Evolutionary conservation across 2,797 vertebrate species (phyloP), one percentile per base, ranked within the genome.

Genomic region (Potorous gilbertii): DNA sequence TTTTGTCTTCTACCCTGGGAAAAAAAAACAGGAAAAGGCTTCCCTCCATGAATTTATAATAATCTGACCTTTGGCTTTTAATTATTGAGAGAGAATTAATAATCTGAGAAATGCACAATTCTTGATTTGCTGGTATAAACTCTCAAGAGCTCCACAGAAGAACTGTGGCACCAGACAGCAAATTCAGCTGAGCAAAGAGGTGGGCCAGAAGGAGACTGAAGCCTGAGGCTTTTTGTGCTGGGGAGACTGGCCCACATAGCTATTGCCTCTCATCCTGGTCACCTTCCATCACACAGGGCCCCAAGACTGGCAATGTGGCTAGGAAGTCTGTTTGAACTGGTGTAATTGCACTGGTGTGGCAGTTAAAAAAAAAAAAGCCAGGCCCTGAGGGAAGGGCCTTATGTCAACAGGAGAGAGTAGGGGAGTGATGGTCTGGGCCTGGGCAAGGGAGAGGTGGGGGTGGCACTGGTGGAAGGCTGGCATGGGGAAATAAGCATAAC

Each of bases 51-150:
- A 52, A 56, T 94, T 93, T 93, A 62, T 4, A 55, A 91, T 40
- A 91, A 55, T 24, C 91, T 93, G 90, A 13, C 40, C 55, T 87
- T 66, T 92, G 81, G 57, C 81, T 55, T 97, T 96, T 57, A 97
- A 81, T 55, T 94, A 94, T 8, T 55, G 24, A 54, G 90, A 27
- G 50, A 90, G 24, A 94, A 93, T 81, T 91, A 81, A 89, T 91
- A 74, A 81, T 81, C 66, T 46, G n/a, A 87, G 74, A 87, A 87
- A 87, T 87, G 3, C 6, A 87, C 74, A 81, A 81, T 50, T 87
- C 74, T 87, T 27, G 40, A 87, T 87, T 87, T 87, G 40, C 21
- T 81, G n/a, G 74, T 46, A 0, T 14, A 81, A 24, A 2, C 21
- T 46, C 40, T 81, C n/a, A 81, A 46, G 40, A 50, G 9, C 9